phyloP scores from a whole-genome alignment of 2,797 vertebrate genomes.

The Neoniphon sammara region DNA sequence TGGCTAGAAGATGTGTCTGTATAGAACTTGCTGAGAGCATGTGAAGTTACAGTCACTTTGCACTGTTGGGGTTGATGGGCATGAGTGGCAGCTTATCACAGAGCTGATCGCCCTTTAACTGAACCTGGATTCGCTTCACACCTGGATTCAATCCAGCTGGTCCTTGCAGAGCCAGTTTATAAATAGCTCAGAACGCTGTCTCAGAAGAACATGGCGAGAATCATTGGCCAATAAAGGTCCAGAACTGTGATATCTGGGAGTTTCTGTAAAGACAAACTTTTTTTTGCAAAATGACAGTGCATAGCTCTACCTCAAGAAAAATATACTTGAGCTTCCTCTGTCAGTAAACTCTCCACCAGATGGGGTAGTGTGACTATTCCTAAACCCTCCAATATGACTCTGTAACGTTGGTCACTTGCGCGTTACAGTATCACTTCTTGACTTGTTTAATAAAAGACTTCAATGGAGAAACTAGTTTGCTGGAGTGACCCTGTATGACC shows the following conservation, averaged over 20 bases:
- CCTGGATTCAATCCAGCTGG: slow-evolving; percentile 12
- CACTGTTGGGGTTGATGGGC: not conserved
- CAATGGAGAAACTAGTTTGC: too few relatives aligned
- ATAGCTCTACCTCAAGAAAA: too few relatives aligned
- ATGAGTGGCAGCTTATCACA: not conserved
- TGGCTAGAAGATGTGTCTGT: too few relatives aligned
- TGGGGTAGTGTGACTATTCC: not conserved
- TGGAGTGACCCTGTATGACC: too few relatives aligned
- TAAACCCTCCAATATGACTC: not conserved
- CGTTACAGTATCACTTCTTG: not conserved
- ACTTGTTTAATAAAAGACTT: not conserved
- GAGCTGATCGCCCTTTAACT: not conserved
- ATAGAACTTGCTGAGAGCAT: too few relatives aligned
- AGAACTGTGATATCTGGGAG: not conserved
- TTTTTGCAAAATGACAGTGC: too few relatives aligned
- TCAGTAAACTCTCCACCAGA: not conserved
- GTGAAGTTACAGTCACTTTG: too few relatives aligned
- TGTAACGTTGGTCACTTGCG: not conserved
- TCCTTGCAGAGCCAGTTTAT: not conserved
- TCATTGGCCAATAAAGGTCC: not conserved
- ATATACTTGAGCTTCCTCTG: not conserved
- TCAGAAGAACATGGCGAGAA: not conserved
- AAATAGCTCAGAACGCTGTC: slow-evolving; percentile 7
- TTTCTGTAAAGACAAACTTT: too few relatives aligned
- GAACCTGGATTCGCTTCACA: not conserved